Conservation (phyloP, 1,140 invertebrate genomes). For the Eumaeus atala region DNA sequence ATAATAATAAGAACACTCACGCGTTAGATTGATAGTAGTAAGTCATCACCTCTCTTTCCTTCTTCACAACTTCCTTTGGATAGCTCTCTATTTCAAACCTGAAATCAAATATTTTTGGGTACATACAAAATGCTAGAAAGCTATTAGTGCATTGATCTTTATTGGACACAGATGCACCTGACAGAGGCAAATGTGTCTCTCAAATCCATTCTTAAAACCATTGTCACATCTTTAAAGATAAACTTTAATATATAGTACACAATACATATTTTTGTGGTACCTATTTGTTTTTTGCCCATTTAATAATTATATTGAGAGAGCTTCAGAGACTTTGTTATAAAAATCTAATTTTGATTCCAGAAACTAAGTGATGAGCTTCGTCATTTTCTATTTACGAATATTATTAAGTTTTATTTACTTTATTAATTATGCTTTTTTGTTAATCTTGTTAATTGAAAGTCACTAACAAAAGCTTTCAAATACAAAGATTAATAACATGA, state of each 20-base stretch:
- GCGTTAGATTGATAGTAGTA: slow-evolving; percentile 80
- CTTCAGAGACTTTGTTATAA: too few species aligned
- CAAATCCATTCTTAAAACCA: not conserved
- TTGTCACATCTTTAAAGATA: too few species aligned
- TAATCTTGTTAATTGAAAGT: too few species aligned
- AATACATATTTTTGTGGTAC: too few species aligned
- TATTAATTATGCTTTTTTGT: too few species aligned
- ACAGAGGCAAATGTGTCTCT: not conserved
- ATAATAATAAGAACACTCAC: slow-evolving; percentile 59
- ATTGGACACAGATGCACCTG: slow-evolving; percentile 8
- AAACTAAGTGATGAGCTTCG: too few species aligned
- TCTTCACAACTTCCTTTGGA: slow-evolving; percentile 78
- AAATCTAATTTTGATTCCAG: too few species aligned
- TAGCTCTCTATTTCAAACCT: slow-evolving; percentile 81
- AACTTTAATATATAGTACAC: too few species aligned
- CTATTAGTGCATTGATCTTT: not conserved
- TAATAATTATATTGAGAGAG: too few species aligned
- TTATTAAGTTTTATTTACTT: too few species aligned
- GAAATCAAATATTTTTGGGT: slow-evolving; percentile 25
- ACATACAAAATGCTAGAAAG: not conserved
- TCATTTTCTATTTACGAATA: too few species aligned
- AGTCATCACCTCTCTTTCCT: slow-evolving; percentile 89
- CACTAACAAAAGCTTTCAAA: not conserved
- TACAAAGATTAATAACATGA: not conserved
- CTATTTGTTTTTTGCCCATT: too few species aligned